Evolutionary conservation across 2,888 invertebrate species (phyloP).

Genomic region (Brachycybe producta): DNA sequence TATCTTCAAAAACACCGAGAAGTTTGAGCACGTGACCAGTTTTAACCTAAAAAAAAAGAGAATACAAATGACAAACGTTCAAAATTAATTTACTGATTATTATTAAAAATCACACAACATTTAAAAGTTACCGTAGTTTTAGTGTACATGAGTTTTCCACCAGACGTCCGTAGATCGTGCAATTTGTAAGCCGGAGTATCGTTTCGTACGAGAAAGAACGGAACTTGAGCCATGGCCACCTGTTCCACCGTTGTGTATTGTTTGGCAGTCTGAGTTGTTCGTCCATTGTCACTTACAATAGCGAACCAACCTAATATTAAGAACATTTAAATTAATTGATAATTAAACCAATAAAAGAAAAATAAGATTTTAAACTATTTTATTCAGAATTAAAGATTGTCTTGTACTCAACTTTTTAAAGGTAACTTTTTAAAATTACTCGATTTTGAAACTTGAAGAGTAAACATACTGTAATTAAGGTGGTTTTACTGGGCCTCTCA

Average conservation of each 20-base stretch:
- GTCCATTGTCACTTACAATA: conserved; percentile 36
- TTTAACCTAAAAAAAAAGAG: conserved; percentile 19
- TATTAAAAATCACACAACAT: background rate
- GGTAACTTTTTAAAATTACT: too few species aligned
- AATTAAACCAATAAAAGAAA: background rate
- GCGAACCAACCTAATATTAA: conserved; percentile 27
- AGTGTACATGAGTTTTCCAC: conserved; percentile 40
- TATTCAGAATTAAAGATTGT: too few species aligned
- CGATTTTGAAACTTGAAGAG: too few species aligned
- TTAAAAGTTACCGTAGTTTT: conserved; percentile 50
- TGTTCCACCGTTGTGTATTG: conserved; percentile 33
- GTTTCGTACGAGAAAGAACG: conserved; percentile 49
- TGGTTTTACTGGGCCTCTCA: too few species aligned
- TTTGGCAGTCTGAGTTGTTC: conserved; percentile 49
- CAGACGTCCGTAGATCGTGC: conserved; percentile 25
- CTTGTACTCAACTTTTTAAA: too few species aligned
- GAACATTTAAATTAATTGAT: too few species aligned
- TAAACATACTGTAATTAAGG: too few species aligned
- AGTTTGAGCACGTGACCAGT: conserved; percentile 58
- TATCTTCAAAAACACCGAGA: conserved; percentile 61
- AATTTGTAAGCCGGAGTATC: conserved; percentile 46
- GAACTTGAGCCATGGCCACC: conserved; percentile 48
- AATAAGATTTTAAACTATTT: background rate
- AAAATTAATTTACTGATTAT: too few species aligned
- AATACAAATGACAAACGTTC: background rate